Conservation (phyloP, 1,140 invertebrate species). For the Drosophila dunni region DNA sequence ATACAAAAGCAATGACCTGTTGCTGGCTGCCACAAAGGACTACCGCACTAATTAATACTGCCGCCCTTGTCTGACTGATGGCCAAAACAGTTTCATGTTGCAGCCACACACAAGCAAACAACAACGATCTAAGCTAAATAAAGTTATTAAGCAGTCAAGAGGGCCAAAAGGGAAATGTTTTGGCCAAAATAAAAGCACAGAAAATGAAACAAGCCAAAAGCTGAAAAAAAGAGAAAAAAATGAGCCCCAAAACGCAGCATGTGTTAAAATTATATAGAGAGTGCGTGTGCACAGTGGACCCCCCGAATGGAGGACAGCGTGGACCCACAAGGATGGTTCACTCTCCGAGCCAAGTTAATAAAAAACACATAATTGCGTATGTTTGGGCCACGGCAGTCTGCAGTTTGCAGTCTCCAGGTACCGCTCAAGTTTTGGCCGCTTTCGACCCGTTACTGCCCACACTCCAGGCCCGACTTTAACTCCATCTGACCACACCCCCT, state of each 20-base stretch:
- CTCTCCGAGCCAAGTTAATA: conserved; percentile 57
- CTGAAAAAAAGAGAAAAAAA: not conserved
- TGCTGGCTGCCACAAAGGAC: conserved; percentile 66
- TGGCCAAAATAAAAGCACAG: conserved; percentile 60
- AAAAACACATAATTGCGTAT: conserved; percentile 82
- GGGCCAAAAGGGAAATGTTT: conserved; percentile 62
- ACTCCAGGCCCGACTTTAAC: conserved; percentile 19
- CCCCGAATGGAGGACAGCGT: conserved; percentile 64
- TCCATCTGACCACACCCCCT: not conserved
- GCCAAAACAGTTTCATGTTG: conserved; percentile 52
- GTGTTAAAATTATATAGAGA: conserved; percentile 83
- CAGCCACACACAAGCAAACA: conserved; percentile 57
- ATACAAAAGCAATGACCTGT: conserved; percentile 37
- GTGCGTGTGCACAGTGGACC: conserved; percentile 74
- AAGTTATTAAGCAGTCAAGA: conserved; percentile 70
- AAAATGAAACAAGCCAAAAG: conserved; percentile 48
- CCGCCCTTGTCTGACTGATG: conserved; percentile 51
- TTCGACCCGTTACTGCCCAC: conserved; percentile 39
- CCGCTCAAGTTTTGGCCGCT: conserved; percentile 22
- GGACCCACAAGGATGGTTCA: conserved; percentile 46
- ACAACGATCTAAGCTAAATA: conserved; percentile 74
- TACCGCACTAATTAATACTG: conserved; percentile 81
- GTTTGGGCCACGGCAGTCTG: conserved; percentile 53
- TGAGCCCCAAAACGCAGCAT: conserved; percentile 72
- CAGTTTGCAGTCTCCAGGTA: conserved; percentile 1